Evolutionary conservation across 2,888 invertebrate species (phyloP).

Genomic region (Netelia fuscicornis): DNA sequence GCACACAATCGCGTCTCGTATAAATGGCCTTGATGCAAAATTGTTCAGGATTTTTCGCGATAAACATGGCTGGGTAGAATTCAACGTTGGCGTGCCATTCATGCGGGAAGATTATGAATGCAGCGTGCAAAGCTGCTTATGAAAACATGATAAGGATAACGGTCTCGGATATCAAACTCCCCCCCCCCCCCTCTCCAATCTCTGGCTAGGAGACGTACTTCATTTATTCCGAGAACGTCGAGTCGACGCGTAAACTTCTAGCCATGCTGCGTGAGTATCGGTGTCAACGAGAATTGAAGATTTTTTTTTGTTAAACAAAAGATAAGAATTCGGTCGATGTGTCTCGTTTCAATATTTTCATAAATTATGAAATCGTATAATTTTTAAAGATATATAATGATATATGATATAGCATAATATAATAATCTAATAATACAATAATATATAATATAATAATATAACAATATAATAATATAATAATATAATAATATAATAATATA

Average conservation of each 20-base stretch:
- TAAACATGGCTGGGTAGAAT: constrained; percentile 6
- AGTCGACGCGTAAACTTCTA: constrained; percentile 1
- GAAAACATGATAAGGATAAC: constrained; percentile 26
- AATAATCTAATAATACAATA: too few relatives aligned
- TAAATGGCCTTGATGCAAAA: constrained; percentile 20
- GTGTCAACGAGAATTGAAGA: background rate
- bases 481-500: too few relatives aligned
- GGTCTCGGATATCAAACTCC: background rate
- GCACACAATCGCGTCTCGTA: background rate
- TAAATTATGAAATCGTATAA: background rate
- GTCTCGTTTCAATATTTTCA: background rate
- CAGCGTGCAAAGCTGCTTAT: constrained; percentile 13
- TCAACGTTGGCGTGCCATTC: constrained; percentile 14
- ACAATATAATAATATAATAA: too few relatives aligned
- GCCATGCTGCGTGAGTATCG: background rate
- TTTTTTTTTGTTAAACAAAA: background rate
- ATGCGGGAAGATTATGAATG: constrained; percentile 14
- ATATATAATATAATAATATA: too few relatives aligned
- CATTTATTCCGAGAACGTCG: constrained; percentile 25
- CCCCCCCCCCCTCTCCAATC: background rate
- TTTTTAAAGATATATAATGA: too few relatives aligned
- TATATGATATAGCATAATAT: too few relatives aligned
- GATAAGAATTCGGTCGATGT: background rate
- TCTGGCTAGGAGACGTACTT: background rate
- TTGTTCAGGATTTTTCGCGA: constrained; percentile 16